phyloP scores from a whole-genome alignment of 2,113 vertebrate species.

The Urocynchramus pylzowi region DNA sequence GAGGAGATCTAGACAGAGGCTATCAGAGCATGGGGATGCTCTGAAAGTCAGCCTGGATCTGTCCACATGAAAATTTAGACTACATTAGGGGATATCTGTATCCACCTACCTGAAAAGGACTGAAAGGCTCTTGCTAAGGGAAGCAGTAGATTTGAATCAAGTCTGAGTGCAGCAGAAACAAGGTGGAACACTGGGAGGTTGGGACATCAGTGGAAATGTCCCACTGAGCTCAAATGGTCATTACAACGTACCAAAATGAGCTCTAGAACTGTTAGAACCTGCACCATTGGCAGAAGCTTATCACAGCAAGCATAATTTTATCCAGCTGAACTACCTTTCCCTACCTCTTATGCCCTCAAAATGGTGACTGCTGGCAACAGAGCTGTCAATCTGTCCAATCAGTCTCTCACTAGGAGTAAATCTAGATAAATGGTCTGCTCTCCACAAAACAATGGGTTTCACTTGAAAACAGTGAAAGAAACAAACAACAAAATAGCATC shows the following conservation, averaged over 20 bases:
- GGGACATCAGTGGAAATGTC: not conserved
- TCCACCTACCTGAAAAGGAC: not conserved
- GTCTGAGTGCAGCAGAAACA: not conserved
- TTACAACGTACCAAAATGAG: not conserved
- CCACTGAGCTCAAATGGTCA: not conserved
- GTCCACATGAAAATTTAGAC: not conserved
- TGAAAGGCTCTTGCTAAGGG: not conserved
- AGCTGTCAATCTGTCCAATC: not conserved
- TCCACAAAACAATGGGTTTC: not conserved
- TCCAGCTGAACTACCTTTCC: not conserved
- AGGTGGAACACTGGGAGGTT: not conserved
- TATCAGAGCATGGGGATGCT: not conserved
- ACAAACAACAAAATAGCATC: not conserved
- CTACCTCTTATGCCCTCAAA: not conserved
- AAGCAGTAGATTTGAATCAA: not conserved
- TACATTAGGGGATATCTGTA: not conserved
- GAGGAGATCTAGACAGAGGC: not conserved
- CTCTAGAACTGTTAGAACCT: not conserved
- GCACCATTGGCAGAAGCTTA: not conserved
- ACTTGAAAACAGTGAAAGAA: not conserved
- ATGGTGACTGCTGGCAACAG: not conserved
- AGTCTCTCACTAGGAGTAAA: not conserved
- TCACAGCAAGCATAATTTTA: not conserved
- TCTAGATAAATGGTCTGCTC: not conserved
- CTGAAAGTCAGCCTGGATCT: not conserved